Base-by-base conservation (phyloP, 1,140 invertebrate species). In the Ips nitidus region DNA sequence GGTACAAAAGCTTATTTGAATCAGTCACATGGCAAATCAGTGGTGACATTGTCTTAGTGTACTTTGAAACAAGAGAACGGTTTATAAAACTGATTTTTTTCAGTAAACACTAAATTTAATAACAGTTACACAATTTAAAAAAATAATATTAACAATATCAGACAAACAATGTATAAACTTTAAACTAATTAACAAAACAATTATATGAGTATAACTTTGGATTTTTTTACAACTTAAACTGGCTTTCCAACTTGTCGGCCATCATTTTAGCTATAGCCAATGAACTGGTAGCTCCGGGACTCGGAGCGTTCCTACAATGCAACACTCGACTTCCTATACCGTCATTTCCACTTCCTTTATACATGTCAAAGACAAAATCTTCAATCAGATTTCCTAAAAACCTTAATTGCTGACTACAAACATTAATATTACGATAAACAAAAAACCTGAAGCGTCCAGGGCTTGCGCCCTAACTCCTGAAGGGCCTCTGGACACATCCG, bases 211-310 rank as follows among this genome's bases (percentile, higher is more conserved):
- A 22, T 22, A 22, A 22, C 22, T 22, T 22, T 22, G 22, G 22
- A 22, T 22, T 22, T 22, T 22, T 22, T 66, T 62, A 56, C 22
- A 71, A 41, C 22, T 71, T 56, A 61, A 73, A 73, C 38, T 73
- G 66, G 36, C 37, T 62, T 52, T 68, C 62, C 5, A 71, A 41
- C 57, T 69, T 69, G n/a, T 71, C 69, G n/a, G 66, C 69, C 62
- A 73, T 73, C 72, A 73, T 73, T 50, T 71, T 71, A 38, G 73
- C 73, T 47, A 74, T 74, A 50, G 73, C 73, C 40, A 74, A 42
- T 5, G 61, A 70, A 57, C 61, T 69, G 3, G 73, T 74, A 22
- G 73, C 73, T 3, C 66, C 73, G 2, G 73, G 73, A 62, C 70
- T 74, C 8, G 73, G 73, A 6, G 66, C 55, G 53, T 71, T 71